Base-by-base conservation (phyloP, 2,888 invertebrate species). In the Lydus trimaculatus region DNA sequence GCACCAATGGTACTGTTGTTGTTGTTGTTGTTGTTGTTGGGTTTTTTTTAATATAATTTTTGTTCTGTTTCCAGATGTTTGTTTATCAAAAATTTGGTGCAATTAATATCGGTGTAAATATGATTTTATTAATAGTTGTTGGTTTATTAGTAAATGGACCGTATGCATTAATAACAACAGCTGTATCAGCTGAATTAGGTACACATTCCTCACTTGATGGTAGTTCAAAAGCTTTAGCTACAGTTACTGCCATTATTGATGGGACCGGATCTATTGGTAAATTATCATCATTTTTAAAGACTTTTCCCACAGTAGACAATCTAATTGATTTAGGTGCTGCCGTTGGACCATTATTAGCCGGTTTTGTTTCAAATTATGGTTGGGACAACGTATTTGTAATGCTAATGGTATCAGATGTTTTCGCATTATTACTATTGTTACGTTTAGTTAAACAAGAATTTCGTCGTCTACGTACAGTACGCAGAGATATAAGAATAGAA, bases 161-260 rank as follows among this genome's bases (percentile, higher is more conserved):
- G 0, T 98, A 98, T 84, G 95, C 97, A 6, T 88, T 98, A 64
- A 98, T 98, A 81, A 98, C 98, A 3, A 98, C 98, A 0, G 96
- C 97, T 0, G 98, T 98, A 43, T 95, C 96, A 65, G 96, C 98
- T 0, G 98, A 98, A 82, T 87, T 98, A 7, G 97, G 98, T 17
- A 94, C 95, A 0, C 97, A 97, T 87, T 76, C 76, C 31, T 92
- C 92, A 70, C 87, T 98, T 65, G 91, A 92, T 63, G 95, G 95
- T 2, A 95, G 94, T 85, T 87, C 95, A 0, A 94, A 92, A 82
- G 98, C 98, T 6, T 85, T 98, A 69, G 97, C 98, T 8, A 98
- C 98, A 0, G 98, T 98, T n/a, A 96, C 98, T 0, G 96, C 98
- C 25, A 97, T 98, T 77, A 98, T 98, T 59, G 98, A 98, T 85